Conservation (phyloP, 2,797 vertebrate genomes). For the Paramormyrops hopkinsi region DNA sequence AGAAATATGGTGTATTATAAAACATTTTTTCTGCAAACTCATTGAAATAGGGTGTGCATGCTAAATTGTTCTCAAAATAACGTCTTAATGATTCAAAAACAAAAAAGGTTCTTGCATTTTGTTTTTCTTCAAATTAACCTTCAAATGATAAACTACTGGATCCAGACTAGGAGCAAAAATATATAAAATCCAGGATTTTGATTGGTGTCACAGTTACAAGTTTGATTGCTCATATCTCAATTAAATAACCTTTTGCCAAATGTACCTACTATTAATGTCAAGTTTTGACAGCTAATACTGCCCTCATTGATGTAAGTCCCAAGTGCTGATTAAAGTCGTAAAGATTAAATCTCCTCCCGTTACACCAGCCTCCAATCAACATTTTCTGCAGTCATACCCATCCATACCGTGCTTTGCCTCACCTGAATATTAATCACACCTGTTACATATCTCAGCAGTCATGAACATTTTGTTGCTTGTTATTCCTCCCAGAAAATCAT, state of each 20-base stretch:
- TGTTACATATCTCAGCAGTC: background rate
- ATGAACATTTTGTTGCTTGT: background rate
- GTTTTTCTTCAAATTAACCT: background rate
- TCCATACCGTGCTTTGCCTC: background rate
- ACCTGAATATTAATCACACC: background rate
- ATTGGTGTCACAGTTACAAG: background rate
- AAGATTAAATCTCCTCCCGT: background rate
- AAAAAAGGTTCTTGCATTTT: background rate
- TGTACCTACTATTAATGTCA: background rate
- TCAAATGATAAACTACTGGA: background rate
- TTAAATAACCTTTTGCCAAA: background rate
- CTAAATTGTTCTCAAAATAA: slow-evolving; percentile 4
- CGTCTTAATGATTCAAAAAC: background rate
- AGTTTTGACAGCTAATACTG: background rate
- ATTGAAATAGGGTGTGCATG: background rate
- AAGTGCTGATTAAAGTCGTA: background rate
- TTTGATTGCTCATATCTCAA: background rate
- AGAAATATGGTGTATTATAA: background rate
- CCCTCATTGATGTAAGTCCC: background rate
- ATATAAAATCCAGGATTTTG: background rate
- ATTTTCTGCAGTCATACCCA: background rate
- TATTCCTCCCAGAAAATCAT: background rate
- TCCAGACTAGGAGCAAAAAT: background rate
- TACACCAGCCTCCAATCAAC: background rate
- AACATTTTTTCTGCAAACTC: background rate